Evolutionary conservation across 2,113 vertebrate genomes (phyloP), one percentile per base, ranked within the genome.

Genomic region (Pao palembangensis): DNA sequence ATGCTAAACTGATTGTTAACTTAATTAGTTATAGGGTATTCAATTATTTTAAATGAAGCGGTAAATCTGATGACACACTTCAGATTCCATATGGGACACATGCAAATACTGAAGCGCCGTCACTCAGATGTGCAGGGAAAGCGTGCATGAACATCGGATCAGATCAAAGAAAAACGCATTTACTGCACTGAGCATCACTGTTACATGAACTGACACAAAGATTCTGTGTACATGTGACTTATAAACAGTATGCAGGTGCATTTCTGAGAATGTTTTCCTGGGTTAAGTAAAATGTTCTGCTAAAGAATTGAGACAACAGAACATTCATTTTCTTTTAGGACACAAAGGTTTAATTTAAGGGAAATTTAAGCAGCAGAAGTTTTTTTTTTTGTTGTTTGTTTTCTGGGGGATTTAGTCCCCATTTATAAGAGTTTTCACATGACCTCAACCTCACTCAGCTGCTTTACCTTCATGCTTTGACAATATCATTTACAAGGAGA

Each of bases 161-260:
- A 23, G 58, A 60, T 73, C 46, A 18, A 28, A 67, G 44, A 3
- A 52, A 38, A 70, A 18, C 59, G n/a, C 60, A 75, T 44, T 58
- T 73, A 48, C 69, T 69, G 25, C 25, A 28, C 25, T 28, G 25
- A 28, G 25, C 25, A 28, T 3, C 25, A 4, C 21, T 3, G 21
- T 23, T 23, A 23, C 21, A 23, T 23, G 21, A 58, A 58, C 44
- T 67, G 49, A 63, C 69, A 81, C 68, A 75, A 72, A 79, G 67
- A 81, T 46, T 41, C 21, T 71, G 77, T 81, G 58, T 79, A 83
- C 51, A 67, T 67, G 69, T 70, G 75, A 84, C 21, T 83, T 88
- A 84, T 84, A 83, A 81, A 67, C 78, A 73, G 79, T 88, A 82
- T 88, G 83, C 64, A 58, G 79, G 82, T 77, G 80, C 86, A 83